Conservation (phyloP, 2,797 vertebrate species). For the Pangasius djambal region DNA sequence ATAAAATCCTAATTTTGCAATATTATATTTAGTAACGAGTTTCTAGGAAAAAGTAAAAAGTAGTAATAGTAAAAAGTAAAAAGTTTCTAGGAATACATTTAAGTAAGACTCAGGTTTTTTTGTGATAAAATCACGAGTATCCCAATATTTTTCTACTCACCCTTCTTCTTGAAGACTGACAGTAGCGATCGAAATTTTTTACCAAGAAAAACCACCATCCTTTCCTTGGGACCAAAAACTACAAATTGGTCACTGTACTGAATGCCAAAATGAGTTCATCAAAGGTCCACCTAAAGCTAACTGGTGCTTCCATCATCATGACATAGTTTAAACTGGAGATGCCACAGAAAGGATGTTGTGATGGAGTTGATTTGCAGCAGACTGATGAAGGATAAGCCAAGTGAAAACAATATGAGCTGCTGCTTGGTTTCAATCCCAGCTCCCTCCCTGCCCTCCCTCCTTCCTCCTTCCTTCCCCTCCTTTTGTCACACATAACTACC, state of each 20-base stretch:
- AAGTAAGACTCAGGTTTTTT: neutral
- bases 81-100: neutral
- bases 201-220: slow-evolving; percentile 90
- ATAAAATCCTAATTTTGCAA: neutral
- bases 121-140: neutral
- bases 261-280: slow-evolving; percentile 1
- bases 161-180: slow-evolving; percentile 92
- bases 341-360: slow-evolving; percentile 35
- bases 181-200: slow-evolving; percentile 85
- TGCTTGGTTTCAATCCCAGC: slow-evolving; percentile 70
- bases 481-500: slow-evolving; percentile 48
- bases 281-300: slow-evolving; percentile 1
- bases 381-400: slow-evolving; percentile 63
- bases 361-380: slow-evolving; percentile 47
- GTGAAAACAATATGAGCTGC: slow-evolving; percentile 71
- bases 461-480: slow-evolving; percentile 60
- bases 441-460: slow-evolving; percentile 64
- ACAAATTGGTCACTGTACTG: slow-evolving; percentile 39
- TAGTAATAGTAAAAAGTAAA: no score
- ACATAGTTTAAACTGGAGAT: slow-evolving; percentile 3
- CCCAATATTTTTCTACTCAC: slow-evolving; percentile 75
- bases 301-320: slow-evolving; percentile 21
- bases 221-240: slow-evolving; percentile 27
- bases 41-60: no score
- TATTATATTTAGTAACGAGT: neutral